Conservation (phyloP, 2,888 invertebrate genomes). For the Meghimatium bilineatum region DNA sequence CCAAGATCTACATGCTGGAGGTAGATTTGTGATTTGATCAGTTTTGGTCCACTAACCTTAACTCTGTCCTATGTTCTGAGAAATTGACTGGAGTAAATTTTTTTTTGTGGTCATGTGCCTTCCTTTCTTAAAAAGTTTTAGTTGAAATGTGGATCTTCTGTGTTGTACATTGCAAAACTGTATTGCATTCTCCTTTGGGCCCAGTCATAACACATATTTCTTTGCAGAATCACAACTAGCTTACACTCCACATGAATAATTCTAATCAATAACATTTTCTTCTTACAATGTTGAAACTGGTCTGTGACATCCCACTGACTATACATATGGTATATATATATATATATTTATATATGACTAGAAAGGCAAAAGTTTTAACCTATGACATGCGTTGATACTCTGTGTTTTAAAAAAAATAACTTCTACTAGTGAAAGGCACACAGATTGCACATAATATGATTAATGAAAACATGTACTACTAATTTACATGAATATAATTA, state of each 20-base stretch:
- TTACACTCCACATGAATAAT: background rate
- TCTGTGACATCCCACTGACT: background rate
- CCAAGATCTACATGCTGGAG: too few species aligned
- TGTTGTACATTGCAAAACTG: too few species aligned
- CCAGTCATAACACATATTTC: background rate
- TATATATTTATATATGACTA: slow-evolving; percentile 17
- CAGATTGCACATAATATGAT: slow-evolving; percentile 19
- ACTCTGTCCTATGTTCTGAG: too few species aligned
- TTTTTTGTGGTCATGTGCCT: too few species aligned
- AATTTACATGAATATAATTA: background rate
- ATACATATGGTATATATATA: background rate
- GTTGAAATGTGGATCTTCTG: too few species aligned
- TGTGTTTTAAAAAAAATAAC: background rate
- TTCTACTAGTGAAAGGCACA: slow-evolving; percentile 31
- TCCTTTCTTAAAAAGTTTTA: too few species aligned
- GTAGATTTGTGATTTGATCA: too few species aligned
- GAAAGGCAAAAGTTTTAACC: slow-evolving; percentile 5
- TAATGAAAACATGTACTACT: background rate
- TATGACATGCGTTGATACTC: background rate
- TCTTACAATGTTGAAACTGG: background rate
- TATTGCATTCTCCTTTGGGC: too few species aligned
- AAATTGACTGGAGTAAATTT: too few species aligned
- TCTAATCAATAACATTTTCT: background rate
- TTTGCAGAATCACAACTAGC: background rate
- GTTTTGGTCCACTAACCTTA: too few species aligned